These are phyloP conservation scores for Eulemur mongoz DNA, from an alignment of 2,797 vertebrate species.

Conservation along the genomic window DNA sequence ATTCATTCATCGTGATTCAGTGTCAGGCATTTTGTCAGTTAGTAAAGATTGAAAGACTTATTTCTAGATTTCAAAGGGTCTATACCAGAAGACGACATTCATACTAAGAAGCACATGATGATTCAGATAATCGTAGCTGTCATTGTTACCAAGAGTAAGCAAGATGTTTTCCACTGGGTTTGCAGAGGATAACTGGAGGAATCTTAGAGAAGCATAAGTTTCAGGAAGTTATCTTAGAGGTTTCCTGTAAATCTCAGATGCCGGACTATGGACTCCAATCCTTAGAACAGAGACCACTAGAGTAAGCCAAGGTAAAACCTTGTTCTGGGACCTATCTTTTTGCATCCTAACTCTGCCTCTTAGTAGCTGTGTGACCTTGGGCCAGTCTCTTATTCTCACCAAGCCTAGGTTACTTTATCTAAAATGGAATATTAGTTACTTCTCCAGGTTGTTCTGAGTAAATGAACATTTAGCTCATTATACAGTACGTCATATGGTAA, in stretches of 20 bases:
- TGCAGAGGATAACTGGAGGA: background rate
- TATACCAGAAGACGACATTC: background rate
- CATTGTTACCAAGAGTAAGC: background rate
- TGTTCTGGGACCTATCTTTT: background rate
- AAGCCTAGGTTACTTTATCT: background rate
- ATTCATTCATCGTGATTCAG: background rate
- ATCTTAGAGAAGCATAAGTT: background rate
- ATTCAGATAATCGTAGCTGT: background rate
- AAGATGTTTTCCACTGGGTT: background rate
- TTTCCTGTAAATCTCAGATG: background rate
- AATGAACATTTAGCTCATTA: background rate
- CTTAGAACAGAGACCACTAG: background rate
- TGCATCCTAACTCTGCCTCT: background rate
- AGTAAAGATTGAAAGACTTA: background rate
- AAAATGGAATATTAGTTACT: slow-evolving; percentile 27
- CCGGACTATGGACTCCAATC: background rate
- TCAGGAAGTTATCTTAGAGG: background rate
- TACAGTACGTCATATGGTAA: background rate
- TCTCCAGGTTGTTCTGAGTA: background rate
- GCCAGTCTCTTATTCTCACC: background rate
- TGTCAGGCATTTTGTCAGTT: background rate
- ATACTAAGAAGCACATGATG: background rate
- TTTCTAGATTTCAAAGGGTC: background rate
- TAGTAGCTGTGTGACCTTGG: background rate
- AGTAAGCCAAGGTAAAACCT: background rate